These are phyloP conservation scores for Hassar affinis DNA, from an alignment of 2,113 vertebrate genomes.

Conservation along the genomic window DNA sequence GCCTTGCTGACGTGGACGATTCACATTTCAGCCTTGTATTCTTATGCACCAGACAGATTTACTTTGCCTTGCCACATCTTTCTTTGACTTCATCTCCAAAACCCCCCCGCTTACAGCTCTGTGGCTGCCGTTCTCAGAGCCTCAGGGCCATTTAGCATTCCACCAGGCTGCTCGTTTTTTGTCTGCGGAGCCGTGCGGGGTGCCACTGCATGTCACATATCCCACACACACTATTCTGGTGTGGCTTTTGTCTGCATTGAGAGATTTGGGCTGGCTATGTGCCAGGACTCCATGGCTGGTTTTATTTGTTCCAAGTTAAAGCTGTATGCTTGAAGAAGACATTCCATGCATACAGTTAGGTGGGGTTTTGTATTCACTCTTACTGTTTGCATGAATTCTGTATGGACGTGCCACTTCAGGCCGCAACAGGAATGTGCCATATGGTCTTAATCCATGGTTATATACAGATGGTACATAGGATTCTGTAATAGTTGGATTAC, in stretches of 20 bases:
- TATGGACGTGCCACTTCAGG: slow-evolving; percentile 6
- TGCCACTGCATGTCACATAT: slow-evolving; percentile 34
- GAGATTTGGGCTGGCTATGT: slow-evolving; percentile 2
- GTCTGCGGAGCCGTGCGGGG: slow-evolving; percentile 28
- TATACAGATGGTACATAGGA: slow-evolving; percentile 10
- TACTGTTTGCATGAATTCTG: not conserved
- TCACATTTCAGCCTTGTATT: slow-evolving; percentile 27
- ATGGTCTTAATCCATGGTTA: slow-evolving; percentile 4
- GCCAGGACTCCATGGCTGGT: slow-evolving; percentile 14
- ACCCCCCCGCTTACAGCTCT: slow-evolving; percentile 37
- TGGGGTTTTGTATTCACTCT: not conserved
- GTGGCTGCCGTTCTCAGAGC: slow-evolving; percentile 28
- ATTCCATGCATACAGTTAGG: slow-evolving; percentile 1
- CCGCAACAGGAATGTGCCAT: slow-evolving; percentile 28
- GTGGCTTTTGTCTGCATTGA: slow-evolving; percentile 18
- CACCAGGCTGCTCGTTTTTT: slow-evolving; percentile 22
- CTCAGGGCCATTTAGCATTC: slow-evolving; percentile 38
- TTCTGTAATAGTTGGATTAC: slow-evolving; percentile 31
- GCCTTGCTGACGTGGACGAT: slow-evolving; percentile 45
- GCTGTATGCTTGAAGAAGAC: not conserved
- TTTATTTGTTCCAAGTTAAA: slow-evolving; percentile 29
- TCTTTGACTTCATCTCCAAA: slow-evolving; percentile 34
- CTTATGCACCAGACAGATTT: slow-evolving; percentile 35
- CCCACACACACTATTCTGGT: slow-evolving; percentile 32
- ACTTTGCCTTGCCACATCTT: slow-evolving; percentile 28